A percentile compares a stretch with the other conserved stretches of the same genome.
Evolutionary conservation across 2,797 vertebrate species (phyloP).

Genomic region (Philypnodon macrostomus): DNA sequence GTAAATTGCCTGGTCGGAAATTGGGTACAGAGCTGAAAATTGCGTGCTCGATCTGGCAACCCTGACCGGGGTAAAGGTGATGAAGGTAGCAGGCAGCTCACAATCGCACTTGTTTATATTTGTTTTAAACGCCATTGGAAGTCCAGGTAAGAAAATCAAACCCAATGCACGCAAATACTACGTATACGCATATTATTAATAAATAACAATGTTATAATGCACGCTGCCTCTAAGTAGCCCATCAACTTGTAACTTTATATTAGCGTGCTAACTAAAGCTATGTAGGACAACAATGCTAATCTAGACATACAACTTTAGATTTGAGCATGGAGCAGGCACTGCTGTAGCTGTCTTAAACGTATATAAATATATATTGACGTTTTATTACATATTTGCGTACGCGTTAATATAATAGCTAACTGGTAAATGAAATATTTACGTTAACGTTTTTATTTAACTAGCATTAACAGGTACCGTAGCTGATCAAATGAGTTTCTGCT

Average conservation of each 20-base stretch:
- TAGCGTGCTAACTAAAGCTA: conserved; percentile 58
- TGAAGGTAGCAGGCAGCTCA: conserved; percentile 52
- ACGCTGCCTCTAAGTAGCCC: conserved; percentile 31
- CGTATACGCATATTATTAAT: neutral
- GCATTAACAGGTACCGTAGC: neutral
- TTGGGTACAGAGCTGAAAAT: neutral
- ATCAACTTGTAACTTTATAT: conserved; percentile 53
- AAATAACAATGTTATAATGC: neutral
- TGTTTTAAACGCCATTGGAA: conserved; percentile 33
- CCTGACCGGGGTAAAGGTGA: conserved; percentile 58
- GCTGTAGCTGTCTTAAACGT: too few relatives aligned
- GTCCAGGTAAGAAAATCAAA: conserved; percentile 53
- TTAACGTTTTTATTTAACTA: neutral
- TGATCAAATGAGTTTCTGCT: conserved; percentile 27
- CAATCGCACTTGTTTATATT: conserved; percentile 68
- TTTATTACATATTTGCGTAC: too few relatives aligned
- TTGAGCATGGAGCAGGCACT: conserved; percentile 1
- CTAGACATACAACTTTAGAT: conserved; percentile 38
- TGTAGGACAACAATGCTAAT: conserved; percentile 33
- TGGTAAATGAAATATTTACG: neutral
- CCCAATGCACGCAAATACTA: neutral
- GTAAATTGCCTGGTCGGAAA: too few relatives aligned
- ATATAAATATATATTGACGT: too few relatives aligned
- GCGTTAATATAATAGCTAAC: too few relatives aligned
- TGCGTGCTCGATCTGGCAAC: neutral